Evolutionary conservation across 2,888 invertebrate species (phyloP).

Genomic region (Drosophila nr. perissopoda): DNA sequence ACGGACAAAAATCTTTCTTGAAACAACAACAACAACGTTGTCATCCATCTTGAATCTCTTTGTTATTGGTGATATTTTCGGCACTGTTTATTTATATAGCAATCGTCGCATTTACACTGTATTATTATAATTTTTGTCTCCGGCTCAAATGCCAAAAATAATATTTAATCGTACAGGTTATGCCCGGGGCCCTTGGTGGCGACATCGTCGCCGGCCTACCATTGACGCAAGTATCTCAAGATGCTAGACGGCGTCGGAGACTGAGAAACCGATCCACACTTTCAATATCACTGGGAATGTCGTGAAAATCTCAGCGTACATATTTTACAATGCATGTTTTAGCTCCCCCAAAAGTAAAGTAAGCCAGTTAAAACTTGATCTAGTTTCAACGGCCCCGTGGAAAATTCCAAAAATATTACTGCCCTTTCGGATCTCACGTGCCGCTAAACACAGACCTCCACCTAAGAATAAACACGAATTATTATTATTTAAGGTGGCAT

Average conservation of each 20-base stretch:
- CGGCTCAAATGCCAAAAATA: slow-evolving; percentile 73
- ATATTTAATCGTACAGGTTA: slow-evolving; percentile 50
- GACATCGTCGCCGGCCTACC: slow-evolving; percentile 35
- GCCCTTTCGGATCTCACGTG: slow-evolving; percentile 36
- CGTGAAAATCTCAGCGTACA: slow-evolving; percentile 20
- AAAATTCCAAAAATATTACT: slow-evolving; percentile 53
- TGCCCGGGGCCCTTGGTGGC: slow-evolving; percentile 48
- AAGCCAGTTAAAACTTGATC: slow-evolving; percentile 41
- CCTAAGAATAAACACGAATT: slow-evolving; percentile 36
- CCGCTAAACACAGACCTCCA: slow-evolving; percentile 29
- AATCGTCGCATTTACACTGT: slow-evolving; percentile 47
- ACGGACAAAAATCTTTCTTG: slow-evolving; percentile 28
- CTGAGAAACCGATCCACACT: slow-evolving; percentile 5
- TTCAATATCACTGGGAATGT: slow-evolving; percentile 12
- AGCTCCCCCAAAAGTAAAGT: not conserved
- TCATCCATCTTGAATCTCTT: slow-evolving; percentile 67
- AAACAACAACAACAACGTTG: slow-evolving; percentile 37
- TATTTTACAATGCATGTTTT: slow-evolving; percentile 53
- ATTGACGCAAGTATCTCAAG: slow-evolving; percentile 67
- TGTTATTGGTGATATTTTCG: slow-evolving; percentile 76
- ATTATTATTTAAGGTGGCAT: slow-evolving; percentile 50
- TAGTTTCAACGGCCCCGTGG: slow-evolving; percentile 53
- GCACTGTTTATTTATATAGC: slow-evolving; percentile 75
- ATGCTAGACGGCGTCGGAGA: slow-evolving; percentile 18
- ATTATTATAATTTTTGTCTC: slow-evolving; percentile 41